Evolutionary conservation across 2,888 invertebrate species (phyloP), one percentile per base, ranked within the genome.

Genomic region (Thera obeliscata): DNA sequence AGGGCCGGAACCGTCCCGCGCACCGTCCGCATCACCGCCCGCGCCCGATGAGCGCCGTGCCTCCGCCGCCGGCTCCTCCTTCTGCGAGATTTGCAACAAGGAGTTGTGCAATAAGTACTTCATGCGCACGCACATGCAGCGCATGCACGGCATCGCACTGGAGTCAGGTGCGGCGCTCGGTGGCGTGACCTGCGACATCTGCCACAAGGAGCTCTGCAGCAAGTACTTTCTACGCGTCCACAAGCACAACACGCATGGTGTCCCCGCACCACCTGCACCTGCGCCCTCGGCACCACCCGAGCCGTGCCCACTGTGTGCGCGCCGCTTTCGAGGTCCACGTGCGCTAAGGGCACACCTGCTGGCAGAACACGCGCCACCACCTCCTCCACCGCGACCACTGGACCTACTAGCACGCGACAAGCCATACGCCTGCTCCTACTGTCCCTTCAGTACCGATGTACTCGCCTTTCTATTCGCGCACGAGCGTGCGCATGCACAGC

Each of bases 21-120:
- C 91, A 0, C 89, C 88, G 1, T 89, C 90, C 46, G 75, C 89
- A 2, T 89, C 91, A 0, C 89, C 92, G 0, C 92, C 93, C 43
- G 86, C 90, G 12, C 84, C 89, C 72, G 89, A 90, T 76, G 92
- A 92, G 67, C 88, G 93, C n/a, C 94, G 95, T 56, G 93, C 95
- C 49, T 90, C 95, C 54, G 95, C 96, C 0, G 88, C 90, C 22
- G 91, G 97, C 1, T 97, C 97, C 71, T 98, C 98, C 82, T 98
- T 98, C 87, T 99, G 99, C 87, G 98, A 98, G 87, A 98, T 99
- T 74, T 99, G 99, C 91, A 99, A 99, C 94, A 99, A 99, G 90
- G 99, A 99, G 91, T 94, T 99, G 78, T 99, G 99, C 94, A 99
- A 99, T 94, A 99, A 99, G 90, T 99, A 99, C 88, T 99, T 99